Conservation (phyloP, 2,888 invertebrate genomes). For the Scelioninae gen. 1 region DNA sequence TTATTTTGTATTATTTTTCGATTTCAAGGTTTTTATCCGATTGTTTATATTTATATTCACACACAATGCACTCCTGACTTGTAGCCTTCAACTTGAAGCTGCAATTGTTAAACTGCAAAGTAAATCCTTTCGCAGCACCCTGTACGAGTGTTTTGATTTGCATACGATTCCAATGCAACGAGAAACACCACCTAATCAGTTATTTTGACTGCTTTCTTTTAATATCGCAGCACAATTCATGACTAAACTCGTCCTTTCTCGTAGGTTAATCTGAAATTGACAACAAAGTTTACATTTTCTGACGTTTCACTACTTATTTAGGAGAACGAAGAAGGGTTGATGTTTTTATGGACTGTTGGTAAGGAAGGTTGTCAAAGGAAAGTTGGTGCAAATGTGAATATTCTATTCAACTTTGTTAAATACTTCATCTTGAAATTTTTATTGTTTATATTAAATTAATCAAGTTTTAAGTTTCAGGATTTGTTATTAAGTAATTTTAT, state of each 20-base stretch:
- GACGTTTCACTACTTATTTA: slow-evolving; percentile 18
- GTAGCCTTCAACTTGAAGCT: slow-evolving; percentile 22
- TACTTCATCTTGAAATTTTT: too few relatives aligned
- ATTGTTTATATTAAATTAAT: too few relatives aligned
- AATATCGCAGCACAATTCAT: slow-evolving; percentile 16
- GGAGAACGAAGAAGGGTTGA: background rate
- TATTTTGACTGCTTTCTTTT: slow-evolving; percentile 19
- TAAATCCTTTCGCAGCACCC: slow-evolving; percentile 2
- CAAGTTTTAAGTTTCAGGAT: too few relatives aligned
- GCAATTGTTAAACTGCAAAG: background rate
- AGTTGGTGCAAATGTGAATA: background rate
- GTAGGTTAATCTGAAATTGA: slow-evolving; percentile 59
- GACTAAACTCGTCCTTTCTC: slow-evolving; percentile 27
- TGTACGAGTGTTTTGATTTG: slow-evolving; percentile 10
- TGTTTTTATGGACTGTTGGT: slow-evolving; percentile 29
- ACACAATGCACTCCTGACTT: slow-evolving; percentile 40
- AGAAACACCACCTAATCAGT: slow-evolving; percentile 15
- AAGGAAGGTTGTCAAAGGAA: slow-evolving; percentile 17
- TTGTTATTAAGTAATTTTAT: too few relatives aligned
- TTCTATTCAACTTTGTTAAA: background rate
- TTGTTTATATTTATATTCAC: slow-evolving; percentile 54
- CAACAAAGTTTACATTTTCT: slow-evolving; percentile 45
- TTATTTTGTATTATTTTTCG: slow-evolving; percentile 10
- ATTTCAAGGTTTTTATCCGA: background rate
- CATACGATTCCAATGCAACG: slow-evolving; percentile 5